Base-by-base conservation (phyloP, 2,888 invertebrate species). In the Piscicola geometra region DNA sequence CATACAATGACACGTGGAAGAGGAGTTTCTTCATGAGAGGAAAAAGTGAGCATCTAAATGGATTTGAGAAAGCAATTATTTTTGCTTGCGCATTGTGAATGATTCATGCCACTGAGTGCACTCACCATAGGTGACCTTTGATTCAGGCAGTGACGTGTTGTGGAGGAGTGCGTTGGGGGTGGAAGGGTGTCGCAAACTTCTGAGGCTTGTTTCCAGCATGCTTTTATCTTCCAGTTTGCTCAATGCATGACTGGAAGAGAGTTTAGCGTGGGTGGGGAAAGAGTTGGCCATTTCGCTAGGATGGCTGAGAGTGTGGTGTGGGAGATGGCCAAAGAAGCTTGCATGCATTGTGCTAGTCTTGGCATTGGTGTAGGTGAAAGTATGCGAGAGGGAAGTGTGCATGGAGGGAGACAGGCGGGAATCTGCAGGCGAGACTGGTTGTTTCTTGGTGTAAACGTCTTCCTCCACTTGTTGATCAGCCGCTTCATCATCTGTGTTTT, bases 51-150 rank as follows among this genome's bases (percentile, higher is more conserved):
- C n/a, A n/a, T n/a, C n/a, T n/a, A n/a, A n/a, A n/a, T n/a, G n/a
- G n/a, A n/a, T n/a, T n/a, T n/a, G n/a, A n/a, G n/a, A n/a, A n/a
- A n/a, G n/a, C n/a, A n/a, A n/a, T n/a, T n/a, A n/a, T n/a, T n/a
- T n/a, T n/a, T n/a, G n/a, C n/a, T 47, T 47, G 50, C 9, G 21
- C 9, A 47, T 21, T 47, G 50, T 15, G 50, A 9, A 15, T 9
- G 9, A 47, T 47, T 15, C 9, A 47, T 47, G 21, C 21, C 60
- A 56, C n/a, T 56, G n/a, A 18, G 5, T 56, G 9, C 60, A 56
- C 60, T 56, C 60, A 56, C 60, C 60, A 25, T 56, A 56, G 25
- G 60, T 56, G 25, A 21, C n/a, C 25, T 56, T 56, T 56, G 60
- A 56, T 25, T 56, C 60, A 3, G 60, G 25, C 21, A 21, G 60